These are phyloP conservation scores for Montipora capricornis DNA, from an alignment of 64 coral and sea anemone genomes.

Conservation along the genomic window DNA sequence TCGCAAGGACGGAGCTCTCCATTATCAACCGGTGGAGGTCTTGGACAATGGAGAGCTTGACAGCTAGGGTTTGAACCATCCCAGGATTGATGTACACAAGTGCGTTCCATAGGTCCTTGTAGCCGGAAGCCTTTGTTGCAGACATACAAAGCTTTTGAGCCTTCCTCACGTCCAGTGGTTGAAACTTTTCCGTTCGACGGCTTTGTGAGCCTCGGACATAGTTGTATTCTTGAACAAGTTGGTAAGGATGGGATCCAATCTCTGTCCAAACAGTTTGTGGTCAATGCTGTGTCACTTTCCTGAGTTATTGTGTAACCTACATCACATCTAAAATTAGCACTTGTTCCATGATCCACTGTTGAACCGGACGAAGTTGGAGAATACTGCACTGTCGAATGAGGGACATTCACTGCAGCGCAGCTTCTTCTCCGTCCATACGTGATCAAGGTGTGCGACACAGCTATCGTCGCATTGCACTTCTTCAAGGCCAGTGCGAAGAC, in stretches of 20 bases:
- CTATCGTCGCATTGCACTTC: slow-evolving; percentile 32
- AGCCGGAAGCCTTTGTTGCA: slow-evolving; percentile 41
- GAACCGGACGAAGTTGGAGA: not conserved
- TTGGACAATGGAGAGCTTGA: slow-evolving; percentile 29
- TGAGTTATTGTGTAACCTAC: not conserved
- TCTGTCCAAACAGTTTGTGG: slow-evolving; percentile 5
- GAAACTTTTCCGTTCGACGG: slow-evolving; percentile 29
- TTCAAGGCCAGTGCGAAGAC: slow-evolving; percentile 28
- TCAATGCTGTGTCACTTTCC: not conserved
- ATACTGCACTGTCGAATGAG: not conserved
- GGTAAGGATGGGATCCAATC: slow-evolving; percentile 10
- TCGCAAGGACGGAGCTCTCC: slow-evolving; percentile 5
- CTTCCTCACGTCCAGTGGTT: not conserved
- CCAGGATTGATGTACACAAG: slow-evolving; percentile 21
- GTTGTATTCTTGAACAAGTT: not conserved
- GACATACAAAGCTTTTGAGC: slow-evolving; percentile 49
- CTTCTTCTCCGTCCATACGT: slow-evolving; percentile 12
- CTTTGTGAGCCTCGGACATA: not conserved
- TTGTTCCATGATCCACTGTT: slow-evolving; percentile 19
- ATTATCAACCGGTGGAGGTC: slow-evolving; percentile 4
- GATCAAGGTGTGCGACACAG: not conserved
- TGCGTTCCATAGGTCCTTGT: slow-evolving; percentile 31
- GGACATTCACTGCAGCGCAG: not conserved
- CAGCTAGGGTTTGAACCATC: not conserved
- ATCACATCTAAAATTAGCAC: not conserved